Evolutionary conservation across 2,113 vertebrate genomes (phyloP).

Genomic region (Dicaeum eximium): DNA sequence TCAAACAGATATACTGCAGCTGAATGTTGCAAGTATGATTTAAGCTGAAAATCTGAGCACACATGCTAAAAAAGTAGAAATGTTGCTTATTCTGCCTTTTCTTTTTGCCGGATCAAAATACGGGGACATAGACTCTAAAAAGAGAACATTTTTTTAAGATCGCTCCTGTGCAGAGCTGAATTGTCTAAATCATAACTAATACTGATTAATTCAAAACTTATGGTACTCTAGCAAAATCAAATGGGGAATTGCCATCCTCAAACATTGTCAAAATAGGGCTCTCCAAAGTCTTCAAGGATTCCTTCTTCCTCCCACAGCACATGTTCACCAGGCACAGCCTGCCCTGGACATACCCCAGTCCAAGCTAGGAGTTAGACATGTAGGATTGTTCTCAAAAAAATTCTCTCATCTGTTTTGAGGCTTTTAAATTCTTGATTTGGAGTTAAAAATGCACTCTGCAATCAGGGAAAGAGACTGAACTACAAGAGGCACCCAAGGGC

Average conservation of each 20-base stretch:
- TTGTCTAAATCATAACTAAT: neutral
- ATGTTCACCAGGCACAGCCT: neutral
- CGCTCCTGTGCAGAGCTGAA: neutral
- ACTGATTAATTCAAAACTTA: neutral
- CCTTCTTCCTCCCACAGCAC: neutral
- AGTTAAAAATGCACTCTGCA: neutral
- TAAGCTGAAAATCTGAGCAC: neutral
- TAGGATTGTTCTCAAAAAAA: neutral
- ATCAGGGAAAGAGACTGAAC: neutral
- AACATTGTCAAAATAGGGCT: neutral
- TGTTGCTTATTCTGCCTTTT: neutral
- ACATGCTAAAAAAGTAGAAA: neutral
- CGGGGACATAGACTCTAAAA: neutral
- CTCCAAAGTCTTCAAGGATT: neutral
- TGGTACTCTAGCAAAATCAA: neutral
- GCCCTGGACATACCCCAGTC: neutral
- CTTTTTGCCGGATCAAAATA: neutral
- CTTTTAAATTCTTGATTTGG: neutral
- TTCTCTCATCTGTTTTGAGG: neutral
- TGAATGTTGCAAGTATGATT: neutral
- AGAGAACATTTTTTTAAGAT: neutral
- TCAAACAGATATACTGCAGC: neutral
- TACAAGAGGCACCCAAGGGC: neutral
- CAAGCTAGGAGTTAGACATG: neutral
- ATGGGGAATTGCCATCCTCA: neutral